These are phyloP conservation scores for Eudasyphora cyanicolor DNA, from an alignment of 2,888 invertebrate species.

Conservation along the genomic window DNA sequence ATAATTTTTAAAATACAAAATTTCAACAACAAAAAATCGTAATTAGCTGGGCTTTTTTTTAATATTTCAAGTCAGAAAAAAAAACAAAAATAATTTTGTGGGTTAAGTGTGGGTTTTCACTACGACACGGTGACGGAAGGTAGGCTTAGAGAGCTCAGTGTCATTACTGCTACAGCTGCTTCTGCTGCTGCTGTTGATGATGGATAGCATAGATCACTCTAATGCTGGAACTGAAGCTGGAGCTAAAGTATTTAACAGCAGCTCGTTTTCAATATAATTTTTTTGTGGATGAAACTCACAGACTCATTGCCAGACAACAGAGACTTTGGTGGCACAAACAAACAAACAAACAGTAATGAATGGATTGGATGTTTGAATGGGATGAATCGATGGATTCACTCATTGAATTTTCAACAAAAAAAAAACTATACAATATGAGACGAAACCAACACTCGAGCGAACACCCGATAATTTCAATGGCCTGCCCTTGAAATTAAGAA, in stretches of 20 bases:
- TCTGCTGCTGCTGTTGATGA: not conserved
- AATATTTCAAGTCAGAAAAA: conserved; percentile 33
- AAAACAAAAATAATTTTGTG: conserved; percentile 37
- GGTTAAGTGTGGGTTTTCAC: conserved; percentile 54
- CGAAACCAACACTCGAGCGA: not conserved
- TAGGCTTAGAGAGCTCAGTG: conserved; percentile 19
- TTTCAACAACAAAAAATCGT: not conserved
- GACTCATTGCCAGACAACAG: conserved; percentile 22
- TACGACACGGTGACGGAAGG: not conserved
- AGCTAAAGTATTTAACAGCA: conserved; percentile 15
- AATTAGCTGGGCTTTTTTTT: conserved; percentile 42
- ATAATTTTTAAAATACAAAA: conserved; percentile 31
- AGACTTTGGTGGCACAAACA: not conserved
- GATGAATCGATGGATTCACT: conserved; percentile 35
- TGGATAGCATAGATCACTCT: not conserved
- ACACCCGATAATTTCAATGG: conserved; percentile 57
- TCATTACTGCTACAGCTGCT: not conserved
- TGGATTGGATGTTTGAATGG: not conserved
- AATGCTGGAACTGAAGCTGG: no score
- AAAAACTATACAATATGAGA: not conserved
- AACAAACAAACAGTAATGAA: not conserved
- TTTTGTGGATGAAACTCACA: not conserved
- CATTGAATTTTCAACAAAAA: not conserved
- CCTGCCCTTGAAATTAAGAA: conserved; percentile 63
- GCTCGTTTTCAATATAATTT: not conserved